These are phyloP conservation scores for Pantherophis vulpinus DNA, from an alignment of 2,797 vertebrate genomes.

Conservation along the genomic window DNA sequence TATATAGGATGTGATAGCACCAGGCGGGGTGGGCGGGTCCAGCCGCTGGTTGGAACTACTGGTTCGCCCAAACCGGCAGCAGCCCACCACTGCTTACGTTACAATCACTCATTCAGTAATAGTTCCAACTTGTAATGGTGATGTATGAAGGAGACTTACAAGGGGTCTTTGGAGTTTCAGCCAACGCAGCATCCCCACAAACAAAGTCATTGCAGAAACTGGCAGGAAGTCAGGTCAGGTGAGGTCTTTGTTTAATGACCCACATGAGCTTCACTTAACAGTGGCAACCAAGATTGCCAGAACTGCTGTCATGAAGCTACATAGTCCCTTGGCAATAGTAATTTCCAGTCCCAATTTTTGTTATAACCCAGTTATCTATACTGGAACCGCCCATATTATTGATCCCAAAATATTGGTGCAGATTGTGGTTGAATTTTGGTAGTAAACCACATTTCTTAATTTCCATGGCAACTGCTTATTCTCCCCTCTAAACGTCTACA, in stretches of 20 bases:
- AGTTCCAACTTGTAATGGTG: background rate
- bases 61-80: no score
- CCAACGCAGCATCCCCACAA: background rate
- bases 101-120: background rate
- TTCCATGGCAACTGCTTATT: background rate
- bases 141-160: background rate
- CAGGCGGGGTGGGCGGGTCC: no score
- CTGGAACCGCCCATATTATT: background rate
- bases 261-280: background rate
- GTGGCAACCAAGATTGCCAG: background rate
- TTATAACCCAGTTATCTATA: background rate
- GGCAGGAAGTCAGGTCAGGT: background rate
- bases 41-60: no score
- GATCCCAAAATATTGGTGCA: background rate
- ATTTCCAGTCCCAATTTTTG: background rate
- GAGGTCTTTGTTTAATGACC: background rate
- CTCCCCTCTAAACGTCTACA: background rate
- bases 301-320: background rate
- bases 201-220: background rate
- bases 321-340: background rate
- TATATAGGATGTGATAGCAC: no score
- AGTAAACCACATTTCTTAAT: background rate
- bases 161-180: background rate
- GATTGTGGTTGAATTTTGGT: background rate
- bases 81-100: background rate